phyloP scores from a whole-genome alignment of 2,113 vertebrate genomes.

The Hippopotamus amphibius region DNA sequence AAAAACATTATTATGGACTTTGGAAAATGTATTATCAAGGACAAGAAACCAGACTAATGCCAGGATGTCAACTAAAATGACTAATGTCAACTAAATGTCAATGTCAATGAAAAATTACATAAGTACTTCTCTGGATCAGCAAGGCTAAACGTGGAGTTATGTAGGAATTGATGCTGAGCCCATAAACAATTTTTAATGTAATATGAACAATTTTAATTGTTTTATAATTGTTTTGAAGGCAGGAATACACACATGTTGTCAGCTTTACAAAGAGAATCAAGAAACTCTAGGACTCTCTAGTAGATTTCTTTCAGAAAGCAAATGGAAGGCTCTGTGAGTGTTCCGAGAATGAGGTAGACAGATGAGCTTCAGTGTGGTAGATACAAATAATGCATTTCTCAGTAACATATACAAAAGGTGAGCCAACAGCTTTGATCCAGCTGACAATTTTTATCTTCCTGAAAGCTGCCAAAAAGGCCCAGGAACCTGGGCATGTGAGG shows the following conservation, averaged over 20 bases:
- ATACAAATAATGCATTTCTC: conserved; percentile 11
- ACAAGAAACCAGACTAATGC: background rate
- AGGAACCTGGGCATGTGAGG: background rate
- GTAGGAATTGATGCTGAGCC: background rate
- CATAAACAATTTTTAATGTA: background rate
- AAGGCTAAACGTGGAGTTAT: background rate
- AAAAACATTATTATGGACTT: background rate
- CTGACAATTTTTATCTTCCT: background rate
- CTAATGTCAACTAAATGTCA: background rate
- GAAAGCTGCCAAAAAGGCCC: background rate
- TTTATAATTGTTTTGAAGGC: conserved; percentile 2
- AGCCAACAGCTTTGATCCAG: background rate
- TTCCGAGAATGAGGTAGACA: background rate
- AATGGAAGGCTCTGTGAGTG: background rate
- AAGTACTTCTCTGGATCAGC: background rate
- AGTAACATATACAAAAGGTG: background rate
- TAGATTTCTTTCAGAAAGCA: conserved; percentile 29
- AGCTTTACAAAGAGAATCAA: conserved; percentile 27
- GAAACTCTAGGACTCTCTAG: background rate
- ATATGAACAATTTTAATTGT: background rate
- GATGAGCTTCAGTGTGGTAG: background rate
- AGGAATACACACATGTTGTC: background rate
- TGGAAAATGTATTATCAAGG: background rate
- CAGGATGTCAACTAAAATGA: background rate
- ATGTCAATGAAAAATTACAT: conserved; percentile 6